A percentile compares a stretch with the other conserved stretches of the same genome.
Conservation (phyloP, 2,797 vertebrate species). For the Nannoperca australis region DNA sequence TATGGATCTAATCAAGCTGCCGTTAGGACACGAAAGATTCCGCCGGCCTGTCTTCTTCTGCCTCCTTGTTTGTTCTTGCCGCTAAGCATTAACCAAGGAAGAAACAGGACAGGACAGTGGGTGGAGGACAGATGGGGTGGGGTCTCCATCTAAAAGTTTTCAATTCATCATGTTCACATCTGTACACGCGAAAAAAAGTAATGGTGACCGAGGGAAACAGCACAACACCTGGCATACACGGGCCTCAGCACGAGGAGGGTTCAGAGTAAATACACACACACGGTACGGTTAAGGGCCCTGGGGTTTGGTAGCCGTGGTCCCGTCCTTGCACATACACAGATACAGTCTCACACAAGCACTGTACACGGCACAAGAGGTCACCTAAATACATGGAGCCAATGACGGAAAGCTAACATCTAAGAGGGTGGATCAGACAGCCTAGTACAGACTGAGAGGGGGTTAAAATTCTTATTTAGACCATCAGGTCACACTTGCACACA, state of each 20-base stretch:
- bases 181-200: slow-evolving; percentile 90
- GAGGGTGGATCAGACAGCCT: slow-evolving; percentile 86
- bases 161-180: slow-evolving; percentile 87
- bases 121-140: slow-evolving; percentile 83
- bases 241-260: slow-evolving; percentile 89
- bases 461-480: slow-evolving; percentile 88
- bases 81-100: slow-evolving; percentile 84
- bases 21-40: slow-evolving; percentile 80
- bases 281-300: slow-evolving; percentile 66
- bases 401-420: slow-evolving; percentile 92
- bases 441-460: slow-evolving; percentile 87
- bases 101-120: slow-evolving; percentile 76
- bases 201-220: slow-evolving; percentile 95
- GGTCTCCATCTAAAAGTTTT: slow-evolving; percentile 87
- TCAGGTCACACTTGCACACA: slow-evolving; percentile 49
- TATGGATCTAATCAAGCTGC: slow-evolving; percentile 79
- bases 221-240: slow-evolving; percentile 99
- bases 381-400: slow-evolving; percentile 93
- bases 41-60: slow-evolving; percentile 87
- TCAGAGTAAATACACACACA: slow-evolving; percentile 89
- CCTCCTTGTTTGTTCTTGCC: slow-evolving; percentile 81
- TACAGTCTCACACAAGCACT: slow-evolving; percentile 97
- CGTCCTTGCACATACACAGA: slow-evolving; percentile 90
- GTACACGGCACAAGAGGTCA: slow-evolving; percentile 97
- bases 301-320: slow-evolving; percentile 84